phyloP scores from a whole-genome alignment of 1,140 invertebrate genomes.

The Acromyrmex heyeri region DNA sequence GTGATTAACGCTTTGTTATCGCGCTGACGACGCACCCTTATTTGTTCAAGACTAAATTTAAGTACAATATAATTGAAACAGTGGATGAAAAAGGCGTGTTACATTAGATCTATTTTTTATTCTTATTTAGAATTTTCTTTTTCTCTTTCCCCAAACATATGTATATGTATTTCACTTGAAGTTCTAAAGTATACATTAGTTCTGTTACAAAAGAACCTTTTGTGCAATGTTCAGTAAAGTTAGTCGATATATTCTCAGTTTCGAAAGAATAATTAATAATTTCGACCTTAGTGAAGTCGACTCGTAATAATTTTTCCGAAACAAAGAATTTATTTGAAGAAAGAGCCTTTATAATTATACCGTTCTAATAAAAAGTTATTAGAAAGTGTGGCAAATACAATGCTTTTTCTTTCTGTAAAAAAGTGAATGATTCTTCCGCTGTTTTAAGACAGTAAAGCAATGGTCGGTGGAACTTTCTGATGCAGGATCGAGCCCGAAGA shows the following conservation, averaged over 20 bases:
- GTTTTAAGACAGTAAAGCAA: conserved; percentile 29
- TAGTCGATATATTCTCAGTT: not conserved
- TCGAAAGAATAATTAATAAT: not conserved
- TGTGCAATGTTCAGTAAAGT: not conserved
- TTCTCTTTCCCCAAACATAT: too few relatives aligned
- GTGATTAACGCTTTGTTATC: conserved; percentile 24
- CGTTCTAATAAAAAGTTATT: not conserved
- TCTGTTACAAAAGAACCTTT: too few relatives aligned
- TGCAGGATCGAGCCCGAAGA: conserved; percentile 28
- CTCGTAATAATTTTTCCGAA: not conserved
- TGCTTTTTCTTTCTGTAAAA: not conserved
- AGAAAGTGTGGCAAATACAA: not conserved
- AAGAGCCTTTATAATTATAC: not conserved
- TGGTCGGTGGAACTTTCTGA: conserved; percentile 48
- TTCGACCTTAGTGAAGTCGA: not conserved
- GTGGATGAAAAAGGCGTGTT: not conserved
- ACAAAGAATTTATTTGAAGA: not conserved
- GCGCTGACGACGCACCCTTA: not conserved
- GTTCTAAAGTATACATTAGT: too few relatives aligned
- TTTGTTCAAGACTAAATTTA: conserved; percentile 16
- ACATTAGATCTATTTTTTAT: not conserved
- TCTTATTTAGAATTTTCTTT: too few relatives aligned
- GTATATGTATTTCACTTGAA: too few relatives aligned
- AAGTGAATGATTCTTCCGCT: not conserved
- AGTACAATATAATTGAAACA: conserved; percentile 3